Evolutionary conservation across 2,113 vertebrate genomes (phyloP).

Genomic region (Mobula hypostoma): DNA sequence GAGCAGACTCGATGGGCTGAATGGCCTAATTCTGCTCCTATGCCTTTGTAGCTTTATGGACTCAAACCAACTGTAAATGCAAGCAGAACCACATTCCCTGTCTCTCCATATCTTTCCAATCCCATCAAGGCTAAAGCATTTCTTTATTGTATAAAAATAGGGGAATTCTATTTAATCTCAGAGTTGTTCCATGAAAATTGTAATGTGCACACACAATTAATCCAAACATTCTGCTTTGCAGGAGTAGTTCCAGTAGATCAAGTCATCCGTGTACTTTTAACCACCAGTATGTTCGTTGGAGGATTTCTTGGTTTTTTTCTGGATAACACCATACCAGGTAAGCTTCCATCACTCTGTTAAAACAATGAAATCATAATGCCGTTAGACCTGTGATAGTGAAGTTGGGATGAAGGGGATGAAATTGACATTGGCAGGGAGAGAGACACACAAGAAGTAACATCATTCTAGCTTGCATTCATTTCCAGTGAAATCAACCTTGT

Average conservation of each 20-base stretch:
- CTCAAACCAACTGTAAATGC: neutral
- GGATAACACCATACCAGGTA: conserved; percentile 93
- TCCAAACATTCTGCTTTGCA: conserved; percentile 47
- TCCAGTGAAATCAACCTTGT: too few species aligned
- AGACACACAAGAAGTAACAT: too few species aligned
- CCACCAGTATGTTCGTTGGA: conserved; percentile 91
- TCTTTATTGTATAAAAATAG: neutral
- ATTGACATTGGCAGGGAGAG: neutral
- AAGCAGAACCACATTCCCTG: neutral
- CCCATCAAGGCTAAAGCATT: neutral
- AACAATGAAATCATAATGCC: neutral
- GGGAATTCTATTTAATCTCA: neutral
- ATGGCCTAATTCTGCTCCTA: too few species aligned
- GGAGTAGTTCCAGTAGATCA: conserved; percentile 80
- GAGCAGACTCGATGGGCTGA: too few species aligned
- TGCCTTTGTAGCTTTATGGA: too few species aligned
- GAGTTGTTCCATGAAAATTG: neutral
- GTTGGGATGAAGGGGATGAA: neutral
- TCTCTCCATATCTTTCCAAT: neutral
- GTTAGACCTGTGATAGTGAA: neutral
- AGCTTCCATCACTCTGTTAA: conserved; percentile 27
- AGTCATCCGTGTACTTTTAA: conserved; percentile 82
- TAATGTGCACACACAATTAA: neutral
- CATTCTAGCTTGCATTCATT: neutral
- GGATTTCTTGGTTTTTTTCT: conserved; percentile 83